Conservation (phyloP, 2,797 vertebrate species). For the Sebastes dallii region DNA sequence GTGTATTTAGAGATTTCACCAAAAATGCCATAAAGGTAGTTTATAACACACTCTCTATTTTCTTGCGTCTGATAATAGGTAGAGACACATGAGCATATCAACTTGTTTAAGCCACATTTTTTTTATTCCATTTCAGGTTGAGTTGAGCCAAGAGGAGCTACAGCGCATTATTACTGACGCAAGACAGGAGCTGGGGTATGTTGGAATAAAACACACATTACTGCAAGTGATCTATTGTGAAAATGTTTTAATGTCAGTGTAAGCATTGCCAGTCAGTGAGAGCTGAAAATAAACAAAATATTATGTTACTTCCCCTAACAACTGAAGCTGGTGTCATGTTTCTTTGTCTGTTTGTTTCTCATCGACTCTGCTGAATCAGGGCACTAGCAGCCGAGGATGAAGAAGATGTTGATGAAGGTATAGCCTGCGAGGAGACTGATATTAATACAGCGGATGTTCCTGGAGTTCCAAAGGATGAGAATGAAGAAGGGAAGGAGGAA, state of each 20-base stretch:
- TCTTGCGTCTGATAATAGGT: not conserved
- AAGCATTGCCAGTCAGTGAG: not conserved
- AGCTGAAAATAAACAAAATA: not conserved
- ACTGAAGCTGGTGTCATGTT: not conserved
- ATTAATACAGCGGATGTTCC: constrained; percentile 30
- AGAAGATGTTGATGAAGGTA: constrained; percentile 81
- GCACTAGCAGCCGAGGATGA: constrained; percentile 70
- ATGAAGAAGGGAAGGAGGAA: constrained; percentile 57
- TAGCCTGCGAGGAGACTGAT: constrained; percentile 35
- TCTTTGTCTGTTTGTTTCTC: not conserved
- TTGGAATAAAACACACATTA: not conserved
- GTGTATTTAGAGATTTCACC: not conserved
- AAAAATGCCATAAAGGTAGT: not conserved
- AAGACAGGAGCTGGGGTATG: constrained; percentile 78
- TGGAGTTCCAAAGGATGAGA: constrained; percentile 38
- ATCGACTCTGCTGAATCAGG: constrained; percentile 60
- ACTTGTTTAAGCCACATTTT: not conserved
- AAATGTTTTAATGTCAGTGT: not conserved
- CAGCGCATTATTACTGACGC: constrained; percentile 83
- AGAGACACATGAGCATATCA: not conserved
- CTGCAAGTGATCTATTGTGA: not conserved
- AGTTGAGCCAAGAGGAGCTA: constrained; percentile 84
- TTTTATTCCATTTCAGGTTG: constrained; percentile 68
- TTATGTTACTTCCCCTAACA: not conserved
- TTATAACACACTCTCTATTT: not conserved